Conservation (phyloP, 2,113 vertebrate species). For the Camelus bactrianus region DNA sequence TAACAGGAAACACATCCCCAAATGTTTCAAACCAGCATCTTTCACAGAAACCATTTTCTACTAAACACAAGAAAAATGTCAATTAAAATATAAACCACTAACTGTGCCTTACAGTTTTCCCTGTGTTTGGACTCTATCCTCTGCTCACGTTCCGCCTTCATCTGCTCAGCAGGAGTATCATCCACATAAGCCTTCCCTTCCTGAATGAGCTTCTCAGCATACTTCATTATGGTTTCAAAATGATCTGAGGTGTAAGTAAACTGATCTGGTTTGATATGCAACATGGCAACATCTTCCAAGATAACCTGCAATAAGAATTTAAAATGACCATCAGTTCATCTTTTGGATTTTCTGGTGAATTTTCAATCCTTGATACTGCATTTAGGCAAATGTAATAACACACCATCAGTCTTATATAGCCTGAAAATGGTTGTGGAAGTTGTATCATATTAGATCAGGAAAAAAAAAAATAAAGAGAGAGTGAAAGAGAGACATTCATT, state of each 20-base stretch:
- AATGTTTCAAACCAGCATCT: not conserved
- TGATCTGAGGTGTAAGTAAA: conserved; percentile 99
- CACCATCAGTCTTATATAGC: not conserved
- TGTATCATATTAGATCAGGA: not conserved
- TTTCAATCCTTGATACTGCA: conserved; percentile 16
- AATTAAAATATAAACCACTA: not conserved
- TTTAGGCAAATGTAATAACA: conserved; percentile 46
- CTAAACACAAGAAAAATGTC: not conserved
- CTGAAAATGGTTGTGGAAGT: conserved; percentile 22
- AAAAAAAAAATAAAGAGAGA: not conserved
- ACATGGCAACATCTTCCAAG: conserved; percentile 97
- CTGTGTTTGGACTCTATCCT: conserved; percentile 93
- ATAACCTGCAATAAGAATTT: conserved; percentile 92
- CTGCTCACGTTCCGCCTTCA: conserved; percentile 98
- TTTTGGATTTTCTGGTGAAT: not conserved
- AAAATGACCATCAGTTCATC: not conserved
- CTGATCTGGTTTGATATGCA: conserved; percentile 97
- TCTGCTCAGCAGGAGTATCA: conserved; percentile 95
- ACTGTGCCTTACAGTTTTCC: conserved; percentile 91
- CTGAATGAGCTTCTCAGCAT: conserved; percentile 94
- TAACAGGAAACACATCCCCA: not conserved
- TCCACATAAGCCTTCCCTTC: conserved; percentile 98
- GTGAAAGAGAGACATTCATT: not conserved
- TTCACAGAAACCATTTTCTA: not conserved
- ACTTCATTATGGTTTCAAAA: conserved; percentile 93